Evolutionary conservation across 2,113 vertebrate species (phyloP), one percentile per base, ranked within the genome.

Genomic region (Ariopsis seemanni): DNA sequence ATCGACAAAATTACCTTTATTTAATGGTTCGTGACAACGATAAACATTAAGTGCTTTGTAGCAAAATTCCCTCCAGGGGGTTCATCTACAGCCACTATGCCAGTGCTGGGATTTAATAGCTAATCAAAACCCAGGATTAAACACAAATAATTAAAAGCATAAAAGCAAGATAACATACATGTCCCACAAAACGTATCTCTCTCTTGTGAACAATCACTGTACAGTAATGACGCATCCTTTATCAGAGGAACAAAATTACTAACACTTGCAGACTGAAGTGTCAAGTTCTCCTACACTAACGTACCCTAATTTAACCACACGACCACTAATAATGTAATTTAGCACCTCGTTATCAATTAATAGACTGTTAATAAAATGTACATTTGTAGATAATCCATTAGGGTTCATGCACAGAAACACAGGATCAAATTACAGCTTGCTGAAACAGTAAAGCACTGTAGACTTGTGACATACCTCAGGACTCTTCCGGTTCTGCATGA

Each of bases 401-500:
- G 34, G 15, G 82, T 69, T 69, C 22, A 69, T 60, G 34, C 69
- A 60, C 20, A 75, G 52, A 75, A 60, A 85, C 48, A 20, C 10
- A 67, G 63, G 14, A 82, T 27, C 17, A 62, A 52, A 85, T 42
- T 25, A 84, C 27, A 60, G 1, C 8, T 5, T 55, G 71, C 71
- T 42, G 30, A 30, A 55, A 65, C 65, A 82, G 6, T 57, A 55
- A 82, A 42, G 30, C 20, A 10, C 17, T 57, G 17, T 34, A 58
- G 27, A 42, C 50, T 84, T 9, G 48, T 30, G 82, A 88, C 82
- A 15, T 97, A 99, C 98, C 98, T 99, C 97, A 82, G 96, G 94
- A 94, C 97, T 99, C 95, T 98, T 99, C 90, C 98, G 97, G 90
- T 99, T 99, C 89, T 98, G 97, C 90, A 96, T 94, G 93, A 99